Percentiles rank a stretch among this genome's conserved stretches.
phyloP scores from a whole-genome alignment of 2,888 invertebrate species.

The Orgyia antiqua region DNA sequence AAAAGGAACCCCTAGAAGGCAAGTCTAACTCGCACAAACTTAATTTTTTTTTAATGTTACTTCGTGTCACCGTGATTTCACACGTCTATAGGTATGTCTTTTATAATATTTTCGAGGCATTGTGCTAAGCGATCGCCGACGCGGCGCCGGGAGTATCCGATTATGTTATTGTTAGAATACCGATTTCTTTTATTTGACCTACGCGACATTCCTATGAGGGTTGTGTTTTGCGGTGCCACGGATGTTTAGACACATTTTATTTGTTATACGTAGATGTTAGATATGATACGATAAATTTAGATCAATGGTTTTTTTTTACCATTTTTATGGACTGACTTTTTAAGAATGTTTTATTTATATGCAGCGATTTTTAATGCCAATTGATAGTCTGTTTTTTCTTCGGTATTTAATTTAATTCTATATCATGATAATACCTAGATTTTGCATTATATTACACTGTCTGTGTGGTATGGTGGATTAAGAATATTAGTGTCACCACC shows the following conservation, averaged over 20 bases:
- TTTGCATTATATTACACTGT: too few relatives aligned
- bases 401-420: too few relatives aligned
- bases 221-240: conserved; percentile 52
- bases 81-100: conserved; percentile 53
- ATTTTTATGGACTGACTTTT: conserved; percentile 11
- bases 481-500: too few relatives aligned
- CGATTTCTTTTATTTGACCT: conserved; percentile 71
- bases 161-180: conserved; percentile 66
- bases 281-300: conserved; percentile 26
- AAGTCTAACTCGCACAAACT: too few relatives aligned
- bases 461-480: too few relatives aligned
- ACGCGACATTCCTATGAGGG: conserved; percentile 53
- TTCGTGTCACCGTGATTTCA: conserved; percentile 63
- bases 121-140: conserved; percentile 51
- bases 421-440: too few relatives aligned
- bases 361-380: too few relatives aligned
- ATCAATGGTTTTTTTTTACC: conserved; percentile 22
- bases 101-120: conserved; percentile 54
- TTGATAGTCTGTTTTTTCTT: too few relatives aligned
- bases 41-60: conserved; percentile 41
- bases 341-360: too few relatives aligned
- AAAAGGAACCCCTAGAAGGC: too few relatives aligned
- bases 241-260: conserved; percentile 40
- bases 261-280: conserved; percentile 35
- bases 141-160: conserved; percentile 69